Conservation (phyloP, 37 sponge, comb jelly and placozoan species). For the Theonella swinhoei region DNA sequence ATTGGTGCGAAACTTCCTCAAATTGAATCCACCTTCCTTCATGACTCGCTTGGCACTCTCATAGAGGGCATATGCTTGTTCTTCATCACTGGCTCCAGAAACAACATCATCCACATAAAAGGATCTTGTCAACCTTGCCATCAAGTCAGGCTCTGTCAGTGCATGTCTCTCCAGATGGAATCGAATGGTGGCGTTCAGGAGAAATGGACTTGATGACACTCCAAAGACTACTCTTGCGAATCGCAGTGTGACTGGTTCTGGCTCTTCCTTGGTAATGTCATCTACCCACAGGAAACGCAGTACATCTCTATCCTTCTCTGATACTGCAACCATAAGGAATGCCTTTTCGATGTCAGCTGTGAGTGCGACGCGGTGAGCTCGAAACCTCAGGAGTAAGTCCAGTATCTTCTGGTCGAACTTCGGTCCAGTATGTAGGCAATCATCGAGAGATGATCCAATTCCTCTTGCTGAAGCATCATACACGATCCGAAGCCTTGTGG, state of each 20-base stretch:
- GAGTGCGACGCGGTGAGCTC: slow-evolving; percentile 13
- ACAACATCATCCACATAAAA: slow-evolving; percentile 50
- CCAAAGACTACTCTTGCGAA: slow-evolving; percentile 58
- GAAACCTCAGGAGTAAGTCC: slow-evolving; percentile 32
- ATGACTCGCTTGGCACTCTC: slow-evolving; percentile 26
- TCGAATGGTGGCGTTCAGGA: slow-evolving; percentile 42
- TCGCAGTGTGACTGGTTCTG: background rate
- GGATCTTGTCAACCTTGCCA: slow-evolving; percentile 11
- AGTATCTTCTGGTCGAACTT: slow-evolving; percentile 38
- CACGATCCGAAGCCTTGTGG: slow-evolving; percentile 9
- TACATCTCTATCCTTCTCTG: slow-evolving; percentile 41
- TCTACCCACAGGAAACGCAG: slow-evolving; percentile 54
- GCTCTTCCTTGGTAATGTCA: slow-evolving; percentile 11
- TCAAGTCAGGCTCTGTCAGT: slow-evolving; percentile 12
- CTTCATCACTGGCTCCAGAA: slow-evolving; percentile 17
- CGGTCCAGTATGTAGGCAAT: slow-evolving; percentile 29
- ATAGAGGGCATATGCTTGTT: slow-evolving; percentile 28
- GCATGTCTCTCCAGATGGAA: slow-evolving; percentile 27
- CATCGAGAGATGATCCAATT: slow-evolving; percentile 16
- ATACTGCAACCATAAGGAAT: slow-evolving; percentile 43
- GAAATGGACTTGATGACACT: slow-evolving; percentile 51
- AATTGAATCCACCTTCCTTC: slow-evolving; percentile 42
- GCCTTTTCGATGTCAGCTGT: slow-evolving; percentile 59
- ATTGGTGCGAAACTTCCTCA: slow-evolving; percentile 47
- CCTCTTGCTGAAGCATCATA: slow-evolving; percentile 28